These are phyloP conservation scores for Bos javanicus DNA, from an alignment of 2,113 vertebrate species.

Conservation along the genomic window DNA sequence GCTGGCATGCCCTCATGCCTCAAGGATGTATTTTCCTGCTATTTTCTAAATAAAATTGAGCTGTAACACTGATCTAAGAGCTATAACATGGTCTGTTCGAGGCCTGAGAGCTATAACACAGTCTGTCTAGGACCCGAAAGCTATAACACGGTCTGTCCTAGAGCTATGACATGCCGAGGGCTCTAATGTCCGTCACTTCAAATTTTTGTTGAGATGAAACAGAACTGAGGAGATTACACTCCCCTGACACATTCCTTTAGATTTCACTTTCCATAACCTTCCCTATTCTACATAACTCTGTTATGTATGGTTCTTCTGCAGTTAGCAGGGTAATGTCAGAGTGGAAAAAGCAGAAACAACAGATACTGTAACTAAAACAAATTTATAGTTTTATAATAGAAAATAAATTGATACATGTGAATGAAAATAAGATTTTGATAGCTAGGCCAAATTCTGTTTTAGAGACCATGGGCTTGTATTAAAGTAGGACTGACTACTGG, in stretches of 20 bases:
- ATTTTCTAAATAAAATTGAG: neutral
- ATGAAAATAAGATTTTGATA: slow-evolving; percentile 9
- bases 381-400: neutral
- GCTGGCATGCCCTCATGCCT: neutral
- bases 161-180: neutral
- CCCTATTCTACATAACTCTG: neutral
- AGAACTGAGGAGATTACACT: neutral
- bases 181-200: neutral
- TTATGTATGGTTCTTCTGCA: neutral
- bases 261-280: neutral
- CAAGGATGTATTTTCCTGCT: neutral
- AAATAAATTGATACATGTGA: neutral
- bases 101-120: neutral
- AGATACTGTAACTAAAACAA: neutral
- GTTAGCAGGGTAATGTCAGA: neutral
- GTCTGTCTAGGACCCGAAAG: neutral
- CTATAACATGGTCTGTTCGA: neutral
- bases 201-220: neutral
- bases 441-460: neutral
- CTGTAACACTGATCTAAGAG: neutral
- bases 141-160: neutral
- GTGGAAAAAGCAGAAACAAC: neutral
- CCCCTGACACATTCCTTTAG: neutral
- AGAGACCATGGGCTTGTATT: neutral
- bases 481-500: neutral